Conservation (phyloP, 2,888 invertebrate genomes). For the Brachycybe producta region DNA sequence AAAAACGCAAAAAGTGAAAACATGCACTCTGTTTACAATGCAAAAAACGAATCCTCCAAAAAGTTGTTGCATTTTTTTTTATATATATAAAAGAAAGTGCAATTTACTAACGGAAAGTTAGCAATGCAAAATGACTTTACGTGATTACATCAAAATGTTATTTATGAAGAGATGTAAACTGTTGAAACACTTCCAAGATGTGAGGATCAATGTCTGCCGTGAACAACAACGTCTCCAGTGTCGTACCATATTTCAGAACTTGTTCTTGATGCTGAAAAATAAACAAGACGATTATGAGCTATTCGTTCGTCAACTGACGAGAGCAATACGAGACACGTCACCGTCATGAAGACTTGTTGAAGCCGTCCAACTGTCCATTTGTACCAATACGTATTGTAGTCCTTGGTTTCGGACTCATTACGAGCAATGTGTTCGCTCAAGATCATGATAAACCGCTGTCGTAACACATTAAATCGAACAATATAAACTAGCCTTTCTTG, state of each 20-base stretch:
- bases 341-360: conserved; percentile 85
- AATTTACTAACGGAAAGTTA: no score
- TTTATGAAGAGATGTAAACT: conserved; percentile 68
- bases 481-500: not conserved
- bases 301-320: not conserved
- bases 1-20: no score
- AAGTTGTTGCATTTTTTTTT: no score
- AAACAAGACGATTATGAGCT: no score
- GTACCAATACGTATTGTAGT: conserved; percentile 91
- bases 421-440: conserved; percentile 87
- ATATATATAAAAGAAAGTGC: no score
- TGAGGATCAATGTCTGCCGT: conserved; percentile 92
- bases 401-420: conserved; percentile 83
- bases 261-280: conserved; percentile 84
- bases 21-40: no score
- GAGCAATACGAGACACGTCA: conserved; percentile 38
- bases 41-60: no score
- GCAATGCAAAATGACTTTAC: not conserved
- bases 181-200: conserved; percentile 92
- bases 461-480: not conserved
- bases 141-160: not conserved
- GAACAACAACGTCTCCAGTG: conserved; percentile 86
- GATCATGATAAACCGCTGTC: conserved; percentile 89
- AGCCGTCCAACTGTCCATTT: conserved; percentile 87
- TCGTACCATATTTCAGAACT: conserved; percentile 91